Percentiles rank a stretch among this genome's conserved stretches.
Conservation (phyloP, 2,888 invertebrate species). For the Philaethria dido region DNA sequence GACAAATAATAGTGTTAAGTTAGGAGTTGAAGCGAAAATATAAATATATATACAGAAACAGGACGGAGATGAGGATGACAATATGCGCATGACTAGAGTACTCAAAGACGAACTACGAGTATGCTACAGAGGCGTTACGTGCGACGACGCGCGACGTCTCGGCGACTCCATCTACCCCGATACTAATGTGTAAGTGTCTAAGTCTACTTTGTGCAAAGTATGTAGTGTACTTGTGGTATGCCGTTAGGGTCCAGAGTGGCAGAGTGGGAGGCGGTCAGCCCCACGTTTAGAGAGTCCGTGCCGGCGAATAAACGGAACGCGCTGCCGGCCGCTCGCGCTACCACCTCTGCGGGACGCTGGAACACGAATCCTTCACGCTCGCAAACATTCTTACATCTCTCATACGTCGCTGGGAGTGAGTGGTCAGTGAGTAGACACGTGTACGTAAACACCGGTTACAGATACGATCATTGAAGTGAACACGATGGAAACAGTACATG, state of each 20-base stretch:
- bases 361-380: conserved; percentile 60
- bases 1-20: conserved; percentile 10
- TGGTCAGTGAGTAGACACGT: neutral
- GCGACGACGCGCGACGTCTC: conserved; percentile 9
- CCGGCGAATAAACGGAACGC: conserved; percentile 90
- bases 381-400: conserved; percentile 37
- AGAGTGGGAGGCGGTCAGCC: conserved; percentile 86
- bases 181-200: conserved; percentile 36
- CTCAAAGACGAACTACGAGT: conserved; percentile 27
- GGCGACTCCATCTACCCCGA: conserved; percentile 40
- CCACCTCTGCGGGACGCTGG: conserved; percentile 91
- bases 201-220: conserved; percentile 51
- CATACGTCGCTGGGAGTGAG: neutral
- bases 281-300: conserved; percentile 89
- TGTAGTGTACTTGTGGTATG: conserved; percentile 77
- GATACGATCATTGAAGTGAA: neutral
- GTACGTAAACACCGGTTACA: neutral
- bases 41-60: neutral
- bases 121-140: conserved; percentile 44
- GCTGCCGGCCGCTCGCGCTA: conserved; percentile 91
- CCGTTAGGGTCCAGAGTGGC: conserved; percentile 77
- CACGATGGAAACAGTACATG: neutral
- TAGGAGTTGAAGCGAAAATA: conserved; percentile 27
- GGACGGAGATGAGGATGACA: conserved; percentile 1
- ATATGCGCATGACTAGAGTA: neutral